A percentile compares a stretch with the other conserved stretches of the same genome.
These are phyloP conservation scores for Apostichopus japonicus DNA, from an alignment of 35 echinoderm and acorn worm genomes.

Conservation along the genomic window DNA sequence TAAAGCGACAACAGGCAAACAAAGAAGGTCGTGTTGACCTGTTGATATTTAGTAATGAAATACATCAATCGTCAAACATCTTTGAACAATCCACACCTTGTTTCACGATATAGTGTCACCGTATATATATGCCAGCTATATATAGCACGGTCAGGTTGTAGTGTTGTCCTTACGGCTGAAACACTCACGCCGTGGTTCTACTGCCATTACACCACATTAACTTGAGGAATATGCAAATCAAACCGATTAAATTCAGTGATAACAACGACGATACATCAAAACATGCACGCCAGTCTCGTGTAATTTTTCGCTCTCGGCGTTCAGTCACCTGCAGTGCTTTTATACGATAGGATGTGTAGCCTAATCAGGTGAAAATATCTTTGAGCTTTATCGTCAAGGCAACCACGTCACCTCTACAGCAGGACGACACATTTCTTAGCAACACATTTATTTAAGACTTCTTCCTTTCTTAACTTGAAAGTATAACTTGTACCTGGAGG, in stretches of 20 bases:
- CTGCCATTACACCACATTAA: neutral
- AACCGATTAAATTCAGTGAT: neutral
- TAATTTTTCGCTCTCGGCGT: neutral
- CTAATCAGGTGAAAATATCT: conserved; percentile 4
- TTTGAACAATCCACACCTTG: too few species aligned
- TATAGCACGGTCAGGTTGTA: too few species aligned
- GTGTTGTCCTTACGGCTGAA: too few species aligned
- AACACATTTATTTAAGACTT: conserved; percentile 11
- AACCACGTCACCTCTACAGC: neutral
- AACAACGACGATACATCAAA: neutral
- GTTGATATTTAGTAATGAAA: too few species aligned
- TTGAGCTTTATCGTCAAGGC: conserved; percentile 1
- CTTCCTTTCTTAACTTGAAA: neutral
- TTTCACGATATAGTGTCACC: too few species aligned
- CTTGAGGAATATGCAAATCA: neutral
- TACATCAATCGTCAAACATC: too few species aligned
- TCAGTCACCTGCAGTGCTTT: neutral
- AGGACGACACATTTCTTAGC: neutral
- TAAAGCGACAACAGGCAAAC: too few species aligned
- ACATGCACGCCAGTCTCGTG: neutral
- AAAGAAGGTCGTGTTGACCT: too few species aligned
- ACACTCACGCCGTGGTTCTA: too few species aligned
- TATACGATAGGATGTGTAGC: neutral
- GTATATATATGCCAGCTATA: too few species aligned
- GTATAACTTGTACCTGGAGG: neutral